Percentiles rank a stretch among this genome's conserved stretches.
Evolutionary conservation across 2,797 vertebrate species (phyloP).

Genomic region (Cyprinodon diabolis): DNA sequence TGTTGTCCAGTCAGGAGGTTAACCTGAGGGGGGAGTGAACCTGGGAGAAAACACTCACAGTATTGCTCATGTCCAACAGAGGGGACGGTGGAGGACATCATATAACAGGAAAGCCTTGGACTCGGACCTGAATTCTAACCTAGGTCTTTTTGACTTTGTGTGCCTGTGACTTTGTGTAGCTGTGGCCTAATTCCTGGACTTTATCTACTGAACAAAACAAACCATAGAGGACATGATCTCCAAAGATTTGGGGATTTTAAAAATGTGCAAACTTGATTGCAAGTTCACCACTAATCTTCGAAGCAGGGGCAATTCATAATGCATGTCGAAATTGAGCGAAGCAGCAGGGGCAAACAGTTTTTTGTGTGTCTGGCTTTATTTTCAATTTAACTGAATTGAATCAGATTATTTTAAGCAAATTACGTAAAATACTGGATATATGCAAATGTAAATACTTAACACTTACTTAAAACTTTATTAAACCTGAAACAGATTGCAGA

Average conservation of each 20-base stretch:
- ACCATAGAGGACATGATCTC: background rate
- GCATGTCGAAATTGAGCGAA: no score
- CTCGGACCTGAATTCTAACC: constrained; percentile 51
- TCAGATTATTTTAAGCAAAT: no score
- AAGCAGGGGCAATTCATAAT: no score
- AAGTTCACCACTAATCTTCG: no score
- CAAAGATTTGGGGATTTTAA: constrained; percentile 19
- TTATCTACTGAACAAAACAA: constrained; percentile 51
- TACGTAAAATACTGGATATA: no score
- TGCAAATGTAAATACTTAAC: no score
- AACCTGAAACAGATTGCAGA: no score
- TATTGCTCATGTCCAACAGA: constrained; percentile 73
- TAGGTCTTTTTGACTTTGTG: constrained; percentile 42
- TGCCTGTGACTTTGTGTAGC: constrained; percentile 64
- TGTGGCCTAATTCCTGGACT: constrained; percentile 61
- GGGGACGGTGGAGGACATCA: constrained; percentile 53
- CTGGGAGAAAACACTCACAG: constrained; percentile 59
- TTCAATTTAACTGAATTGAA: no score
- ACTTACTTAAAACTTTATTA: no score
- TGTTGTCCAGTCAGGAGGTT: constrained; percentile 79
- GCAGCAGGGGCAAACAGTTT: no score
- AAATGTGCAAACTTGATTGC: no score
- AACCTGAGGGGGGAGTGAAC: constrained; percentile 46
- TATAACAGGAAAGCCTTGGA: constrained; percentile 50
- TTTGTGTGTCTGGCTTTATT: no score